Base-by-base conservation (phyloP, 2,113 vertebrate species). In the Haemorhous mexicanus region DNA sequence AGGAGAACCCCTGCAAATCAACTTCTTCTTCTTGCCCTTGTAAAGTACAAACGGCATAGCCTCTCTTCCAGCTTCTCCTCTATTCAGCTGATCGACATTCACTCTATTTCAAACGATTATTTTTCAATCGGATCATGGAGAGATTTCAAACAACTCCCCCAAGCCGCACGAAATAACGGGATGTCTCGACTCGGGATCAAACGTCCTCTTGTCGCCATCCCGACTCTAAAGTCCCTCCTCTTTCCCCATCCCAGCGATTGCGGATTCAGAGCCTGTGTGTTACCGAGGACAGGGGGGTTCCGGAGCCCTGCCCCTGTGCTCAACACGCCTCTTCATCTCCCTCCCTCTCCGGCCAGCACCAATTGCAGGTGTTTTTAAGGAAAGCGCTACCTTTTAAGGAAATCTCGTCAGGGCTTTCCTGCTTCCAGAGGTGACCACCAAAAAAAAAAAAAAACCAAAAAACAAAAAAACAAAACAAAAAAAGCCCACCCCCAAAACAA, bases 221-320 rank as follows among this genome's bases (percentile, higher is more conserved):
- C 11, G 6, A 19, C 9, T 27, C 24, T 0, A 3, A 52, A 52
- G 2, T 22, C 14, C 64, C 33, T 28, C 12, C 28, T 47, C 26
- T 53, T 17, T 26, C 46, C 30, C 24, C 16, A 4, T 21, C 35
- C 21, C 70, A 9, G 16, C 2, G 5, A 7, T 3, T 4, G 17
- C 3, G 22, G 75, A 4, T 33, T 47, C 53, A 11, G 21, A 39
- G 8, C 58, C 27, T 1, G 41, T 3, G 28, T 32, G 52, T 23
- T 7, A 23, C 26, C 3, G 7, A 27, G 44, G 5, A 1, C 7
- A 59, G 44, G 24, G 3, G 11, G 4, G 4, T 2, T 22, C 0
- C 1, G 6, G 16, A 72, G 46, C 59, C 11, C 69, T 28, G 41
- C 5, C 55, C 22, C 4, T 1, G 13, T 1, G 5, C 43, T 5